These are phyloP conservation scores for Arge pagana DNA, from an alignment of 2,888 invertebrate genomes.

Conservation along the genomic window DNA sequence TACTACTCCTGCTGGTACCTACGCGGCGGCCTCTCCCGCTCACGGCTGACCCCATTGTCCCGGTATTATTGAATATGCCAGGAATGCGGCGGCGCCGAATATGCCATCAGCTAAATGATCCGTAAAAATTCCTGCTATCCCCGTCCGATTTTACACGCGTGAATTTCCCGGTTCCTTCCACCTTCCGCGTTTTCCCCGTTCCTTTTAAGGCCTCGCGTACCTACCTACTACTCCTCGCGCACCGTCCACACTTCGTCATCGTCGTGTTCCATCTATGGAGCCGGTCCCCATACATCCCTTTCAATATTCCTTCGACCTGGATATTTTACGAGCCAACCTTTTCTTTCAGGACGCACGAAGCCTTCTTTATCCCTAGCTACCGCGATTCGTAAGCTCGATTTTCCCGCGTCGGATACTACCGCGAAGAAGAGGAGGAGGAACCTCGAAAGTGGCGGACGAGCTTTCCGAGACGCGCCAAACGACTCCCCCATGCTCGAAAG, in stretches of 20 bases:
- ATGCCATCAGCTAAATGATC: slow-evolving; percentile 51
- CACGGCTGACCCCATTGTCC: slow-evolving; percentile 14
- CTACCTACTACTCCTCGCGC: not conserved
- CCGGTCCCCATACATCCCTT: too few relatives aligned
- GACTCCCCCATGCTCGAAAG: too few relatives aligned
- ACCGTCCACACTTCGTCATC: slow-evolving; percentile 1
- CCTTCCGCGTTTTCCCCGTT: slow-evolving; percentile 5
- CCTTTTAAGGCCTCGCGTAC: slow-evolving; percentile 4
- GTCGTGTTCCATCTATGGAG: slow-evolving; percentile 27
- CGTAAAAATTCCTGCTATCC: slow-evolving; percentile 46
- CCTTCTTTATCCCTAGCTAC: too few relatives aligned
- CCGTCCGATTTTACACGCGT: slow-evolving; percentile 39
- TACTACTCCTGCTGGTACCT: too few relatives aligned
- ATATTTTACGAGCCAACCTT: slow-evolving; percentile 8
- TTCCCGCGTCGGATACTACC: not conserved
- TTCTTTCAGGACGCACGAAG: not conserved
- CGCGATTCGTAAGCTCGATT: too few relatives aligned
- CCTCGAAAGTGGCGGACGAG: too few relatives aligned
- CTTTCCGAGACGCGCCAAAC: too few relatives aligned
- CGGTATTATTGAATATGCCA: slow-evolving; percentile 44
- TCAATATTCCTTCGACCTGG: not conserved
- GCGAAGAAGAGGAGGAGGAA: too few relatives aligned
- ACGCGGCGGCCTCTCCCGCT: not conserved
- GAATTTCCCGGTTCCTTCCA: not conserved
- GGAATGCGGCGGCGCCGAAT: slow-evolving; percentile 44